phyloP scores from a whole-genome alignment of 1,140 invertebrate genomes.

The Drosophila cardini region DNA sequence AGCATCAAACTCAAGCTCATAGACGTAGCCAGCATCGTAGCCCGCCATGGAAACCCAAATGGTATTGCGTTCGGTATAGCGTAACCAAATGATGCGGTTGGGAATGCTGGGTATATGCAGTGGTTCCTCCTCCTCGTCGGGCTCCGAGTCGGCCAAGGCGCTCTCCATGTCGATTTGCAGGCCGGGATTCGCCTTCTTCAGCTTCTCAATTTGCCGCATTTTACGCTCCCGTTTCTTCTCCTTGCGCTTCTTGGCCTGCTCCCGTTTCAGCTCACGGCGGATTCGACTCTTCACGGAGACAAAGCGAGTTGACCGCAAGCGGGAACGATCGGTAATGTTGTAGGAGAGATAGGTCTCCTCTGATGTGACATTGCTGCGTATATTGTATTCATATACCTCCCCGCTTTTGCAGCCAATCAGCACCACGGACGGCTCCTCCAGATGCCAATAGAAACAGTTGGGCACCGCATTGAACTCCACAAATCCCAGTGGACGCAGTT shows the following conservation, averaged over 20 bases:
- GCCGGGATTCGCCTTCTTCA: conserved; percentile 86
- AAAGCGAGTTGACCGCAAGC: conserved; percentile 85
- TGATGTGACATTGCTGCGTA: conserved; percentile 85
- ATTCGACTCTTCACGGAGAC: conserved; percentile 87
- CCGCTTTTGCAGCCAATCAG: conserved; percentile 86
- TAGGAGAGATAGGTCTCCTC: conserved; percentile 85
- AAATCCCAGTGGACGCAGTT: conserved; percentile 88
- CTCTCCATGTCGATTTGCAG: conserved; percentile 87
- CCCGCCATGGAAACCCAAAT: conserved; percentile 88
- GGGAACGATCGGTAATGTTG: conserved; percentile 79
- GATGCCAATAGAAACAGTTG: conserved; percentile 87
- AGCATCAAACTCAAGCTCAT: conserved; percentile 87
- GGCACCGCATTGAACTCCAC: conserved; percentile 87
- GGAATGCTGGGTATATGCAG: conserved; percentile 86
- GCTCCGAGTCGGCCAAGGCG: conserved; percentile 86
- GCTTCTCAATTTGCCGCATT: conserved; percentile 85
- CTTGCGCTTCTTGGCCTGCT: conserved; percentile 84
- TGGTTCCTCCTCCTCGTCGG: conserved; percentile 86
- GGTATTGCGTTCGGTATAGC: conserved; percentile 85
- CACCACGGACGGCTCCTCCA: conserved; percentile 79
- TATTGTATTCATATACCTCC: conserved; percentile 85
- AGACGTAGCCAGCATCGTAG: conserved; percentile 91
- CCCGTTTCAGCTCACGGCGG: conserved; percentile 84
- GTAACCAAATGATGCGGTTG: conserved; percentile 85
- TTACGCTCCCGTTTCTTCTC: conserved; percentile 86